Base-by-base conservation (phyloP, 2,888 invertebrate genomes). In the Osmoderma eremita region DNA sequence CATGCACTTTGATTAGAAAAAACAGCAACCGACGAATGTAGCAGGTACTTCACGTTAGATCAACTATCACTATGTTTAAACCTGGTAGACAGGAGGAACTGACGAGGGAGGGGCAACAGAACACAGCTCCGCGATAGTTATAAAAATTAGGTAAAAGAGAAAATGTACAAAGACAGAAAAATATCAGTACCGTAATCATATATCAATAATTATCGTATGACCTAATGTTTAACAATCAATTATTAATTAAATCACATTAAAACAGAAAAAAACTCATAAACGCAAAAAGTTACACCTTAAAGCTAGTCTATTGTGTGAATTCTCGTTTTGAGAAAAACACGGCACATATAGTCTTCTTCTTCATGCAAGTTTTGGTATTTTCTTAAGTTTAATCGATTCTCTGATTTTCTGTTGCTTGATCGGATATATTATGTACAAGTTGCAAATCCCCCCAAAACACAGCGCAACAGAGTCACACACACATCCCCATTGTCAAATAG, bases 231-330 rank as follows among this genome's bases (percentile, higher is more conserved):
- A 30, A 1, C n/a, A n/a, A 30, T 30, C 10, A 30, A 30, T 30
- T 30, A 42, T 10, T 42, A 2, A 42, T 42, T 41, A 42, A 42
- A 42, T 42, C 42, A 42, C 42, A 42, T 15, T 17, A 42, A 42
- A 42, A 42, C 13, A 42, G 42, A 42, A 42, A 42, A 42, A 5
- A 42, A 42, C 17, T 3, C 13, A n/a, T 6, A 6, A 42, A 42
- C 42, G 42, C 17, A 42, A 30, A 30, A 42, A 42, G 42, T 42
- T 42, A 42, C 42, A 42, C 42, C 42, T 42, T 42, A 42, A 42
- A 42, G 5, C 42, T 42, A 42, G 15, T 10, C 8, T 30, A 30
- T 42, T 42, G 4, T 42, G 42, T 42, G 42, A 1, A n/a, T 42
- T 2, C 17, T 5, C 30, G 30, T 30, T 3, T 4, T 10, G 30